Evolutionary conservation across 2,797 vertebrate species (phyloP), one percentile per base, ranked within the genome.

Genomic region (Petrocephalus schoutedeni): DNA sequence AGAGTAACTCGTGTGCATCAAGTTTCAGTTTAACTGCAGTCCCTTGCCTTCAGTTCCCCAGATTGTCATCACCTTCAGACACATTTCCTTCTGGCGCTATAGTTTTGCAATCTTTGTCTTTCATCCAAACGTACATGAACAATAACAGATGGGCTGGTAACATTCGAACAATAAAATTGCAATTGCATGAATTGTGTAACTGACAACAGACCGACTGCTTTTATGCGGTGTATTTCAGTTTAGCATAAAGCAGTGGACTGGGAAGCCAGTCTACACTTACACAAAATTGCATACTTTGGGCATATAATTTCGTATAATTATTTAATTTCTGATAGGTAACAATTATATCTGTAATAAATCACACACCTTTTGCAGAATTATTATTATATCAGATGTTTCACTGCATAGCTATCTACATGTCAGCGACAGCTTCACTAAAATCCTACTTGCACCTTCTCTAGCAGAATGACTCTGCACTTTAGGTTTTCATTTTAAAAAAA

Each of bases 91-190:
- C 4, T 4, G 41, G 28, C 8, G 19, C 41, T 19, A n/a, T 80
- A 80, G 74, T 49, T 80, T 80, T 80, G 74, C 36, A 49, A 49
- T 80, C 36, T 77, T 77, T 77, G 16, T 77, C 32, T 49, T 80
- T 45, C 19, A 45, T 80, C 41, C 41, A 45, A n/a, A 80, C 1
- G 12, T 71, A 80, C 74, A 45, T 80, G 41, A 80, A 80, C 6
- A 80, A 45, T 80, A 80, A 49, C 74, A 80, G 74, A 80, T 80
- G 74, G 74, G 74, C 41, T 80, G 41, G 74, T 80, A 49, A 71
- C 32, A 71, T 71, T 71, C 67, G n/a, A 80, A 90, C 90, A 54
- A 64, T 71, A 91, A 90, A 94, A 92, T 91, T 92, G 91, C 92
- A 93, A 91, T 93, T 91, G 67, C 67, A 71, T 71, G 67, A 71